Evolutionary conservation across 2,113 vertebrate genomes (phyloP).

Genomic region (Xiphorhynchus elegans): DNA sequence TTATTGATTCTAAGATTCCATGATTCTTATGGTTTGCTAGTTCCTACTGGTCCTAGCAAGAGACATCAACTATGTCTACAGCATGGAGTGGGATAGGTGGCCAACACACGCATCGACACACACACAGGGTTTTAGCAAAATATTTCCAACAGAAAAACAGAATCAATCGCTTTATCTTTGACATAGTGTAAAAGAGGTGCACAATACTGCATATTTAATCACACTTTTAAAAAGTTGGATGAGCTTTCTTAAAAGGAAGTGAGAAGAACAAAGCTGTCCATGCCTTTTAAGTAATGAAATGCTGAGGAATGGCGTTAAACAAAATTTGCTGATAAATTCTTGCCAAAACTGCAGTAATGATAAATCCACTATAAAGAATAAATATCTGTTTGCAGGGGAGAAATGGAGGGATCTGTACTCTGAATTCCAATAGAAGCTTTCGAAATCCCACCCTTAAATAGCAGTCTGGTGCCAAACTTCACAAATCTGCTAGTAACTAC

Average conservation of each 20-base stretch:
- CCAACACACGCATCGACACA: background rate
- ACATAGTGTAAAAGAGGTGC: background rate
- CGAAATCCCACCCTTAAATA: slow-evolving; percentile 11
- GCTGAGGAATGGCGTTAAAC: background rate
- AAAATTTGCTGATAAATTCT: background rate
- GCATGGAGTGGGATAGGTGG: slow-evolving; percentile 34
- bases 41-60: background rate
- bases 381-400: background rate
- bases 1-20: background rate
- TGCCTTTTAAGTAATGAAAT: background rate
- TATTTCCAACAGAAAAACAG: background rate
- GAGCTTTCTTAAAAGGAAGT: background rate
- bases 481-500: background rate
- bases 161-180: background rate
- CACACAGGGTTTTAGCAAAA: background rate
- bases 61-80: background rate
- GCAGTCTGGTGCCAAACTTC: background rate
- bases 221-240: background rate
- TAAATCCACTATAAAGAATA: slow-evolving; percentile 16
- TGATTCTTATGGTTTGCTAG: background rate
- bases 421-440: slow-evolving; percentile 6
- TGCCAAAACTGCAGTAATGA: slow-evolving; percentile 24
- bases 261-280: background rate
- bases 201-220: background rate
- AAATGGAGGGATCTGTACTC: background rate